Evolutionary conservation across 2,888 invertebrate genomes (phyloP), one percentile per base, ranked within the genome.

Genomic region (Drosophila hawaiiensis): DNA sequence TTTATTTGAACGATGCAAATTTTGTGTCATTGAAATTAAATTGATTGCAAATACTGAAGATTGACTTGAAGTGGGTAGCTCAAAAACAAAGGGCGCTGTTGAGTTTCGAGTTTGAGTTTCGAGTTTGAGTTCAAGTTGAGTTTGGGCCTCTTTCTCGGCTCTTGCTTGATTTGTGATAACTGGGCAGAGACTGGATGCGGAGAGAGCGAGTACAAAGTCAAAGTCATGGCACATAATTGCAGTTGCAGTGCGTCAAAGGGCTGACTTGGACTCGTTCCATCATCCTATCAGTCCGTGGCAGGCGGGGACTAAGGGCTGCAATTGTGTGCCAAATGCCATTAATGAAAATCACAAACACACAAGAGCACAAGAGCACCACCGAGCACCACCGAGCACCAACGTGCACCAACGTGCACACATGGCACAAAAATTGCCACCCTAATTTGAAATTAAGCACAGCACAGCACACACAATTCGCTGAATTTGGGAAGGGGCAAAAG

Each of bases 41-140:
- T 88, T 88, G 87, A 89, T 88, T 88, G 87, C 87, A 88, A 88
- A 88, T 88, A 88, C 89, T 87, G 82, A 87, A 89, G 87, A 87
- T 87, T 89, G 87, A 89, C 87, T 88, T 82, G 73, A 86, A 89
- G 86, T 76, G 82, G 83, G 78, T 54, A 70, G 72, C 37, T 54
- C 56, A 56, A 56, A 77, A 80, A 74, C 77, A 80, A 80, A 73
- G 70, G 65, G 29, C 16, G 22, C 29, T 16, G 25, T 55, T 33
- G 31, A 31, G 35, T 22, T 35, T 54, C 52, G 58, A 58, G 50
- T 49, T 66, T 22, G 68, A 35, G 31, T 29, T 29, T 50, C 58
- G 58, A 58, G 50, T 49, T 66, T 25, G 68, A 43, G 49, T 31
- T 25, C 25, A 22, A 39, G 56, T 41, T 19, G 65, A 53, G 39